These are phyloP conservation scores for Neomonachus schauinslandi DNA, from an alignment of 2,113 vertebrate genomes.

Conservation along the genomic window DNA sequence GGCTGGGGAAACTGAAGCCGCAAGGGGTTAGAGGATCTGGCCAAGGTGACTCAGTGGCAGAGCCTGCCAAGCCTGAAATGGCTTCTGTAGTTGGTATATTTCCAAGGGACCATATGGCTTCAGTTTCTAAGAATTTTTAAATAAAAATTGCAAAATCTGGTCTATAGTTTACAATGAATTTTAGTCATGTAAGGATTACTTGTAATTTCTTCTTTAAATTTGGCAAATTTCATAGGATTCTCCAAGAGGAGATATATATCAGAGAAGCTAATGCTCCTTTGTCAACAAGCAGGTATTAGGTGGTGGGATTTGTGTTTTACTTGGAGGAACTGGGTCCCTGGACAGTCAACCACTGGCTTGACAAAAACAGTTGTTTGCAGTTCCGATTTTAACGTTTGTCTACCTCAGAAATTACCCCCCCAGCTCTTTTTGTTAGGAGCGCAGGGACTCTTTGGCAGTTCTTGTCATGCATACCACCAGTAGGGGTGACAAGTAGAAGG, in stretches of 20 bases:
- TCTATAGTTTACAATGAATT: not conserved
- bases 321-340: not conserved
- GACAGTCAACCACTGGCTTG: not conserved
- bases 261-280: not conserved
- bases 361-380: not conserved
- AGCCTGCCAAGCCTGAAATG: not conserved
- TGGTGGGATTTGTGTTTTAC: not conserved
- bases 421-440: not conserved
- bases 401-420: not conserved
- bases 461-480: not conserved
- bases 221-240: constrained; percentile 5
- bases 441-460: not conserved
- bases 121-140: not conserved
- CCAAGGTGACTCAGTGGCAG: not conserved
- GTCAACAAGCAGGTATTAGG: not conserved
- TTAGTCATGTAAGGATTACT: not conserved
- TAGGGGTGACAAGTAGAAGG: not conserved
- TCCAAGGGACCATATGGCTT: not conserved
- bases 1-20: not conserved
- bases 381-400: not conserved
- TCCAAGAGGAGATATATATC: not conserved
- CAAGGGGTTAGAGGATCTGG: not conserved
- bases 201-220: constrained; percentile 18
- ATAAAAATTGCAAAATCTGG: not conserved
- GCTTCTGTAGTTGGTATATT: not conserved